Evolutionary conservation across 2,888 invertebrate species (phyloP).

Genomic region (Epistrophe grossulariae): DNA sequence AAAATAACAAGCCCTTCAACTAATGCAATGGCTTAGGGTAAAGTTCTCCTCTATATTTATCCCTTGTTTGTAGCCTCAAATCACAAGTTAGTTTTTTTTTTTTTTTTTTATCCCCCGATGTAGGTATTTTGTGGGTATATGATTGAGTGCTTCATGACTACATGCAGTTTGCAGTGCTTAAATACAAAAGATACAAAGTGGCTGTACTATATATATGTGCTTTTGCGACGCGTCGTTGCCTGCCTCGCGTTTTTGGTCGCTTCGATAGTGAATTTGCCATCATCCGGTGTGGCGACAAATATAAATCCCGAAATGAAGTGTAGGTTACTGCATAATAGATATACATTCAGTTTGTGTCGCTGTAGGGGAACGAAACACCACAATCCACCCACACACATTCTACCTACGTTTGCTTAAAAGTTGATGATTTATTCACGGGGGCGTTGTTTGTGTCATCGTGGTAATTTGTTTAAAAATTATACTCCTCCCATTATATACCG

Average conservation of each 20-base stretch:
- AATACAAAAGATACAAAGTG: constrained; percentile 31
- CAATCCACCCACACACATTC: constrained; percentile 7
- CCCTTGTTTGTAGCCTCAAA: constrained; percentile 7
- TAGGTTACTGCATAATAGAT: constrained; percentile 59
- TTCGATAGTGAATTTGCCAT: constrained; percentile 55
- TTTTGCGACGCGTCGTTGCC: neutral
- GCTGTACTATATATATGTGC: constrained; percentile 17
- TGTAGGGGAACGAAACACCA: too few species aligned
- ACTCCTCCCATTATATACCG: neutral
- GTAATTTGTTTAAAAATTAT: constrained; percentile 71
- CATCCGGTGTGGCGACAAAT: constrained; percentile 59
- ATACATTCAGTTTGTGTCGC: constrained; percentile 26
- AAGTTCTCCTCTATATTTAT: neutral
- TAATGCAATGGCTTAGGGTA: constrained; percentile 24
- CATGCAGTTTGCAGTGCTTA: constrained; percentile 9
- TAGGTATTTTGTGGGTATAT: neutral
- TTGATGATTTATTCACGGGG: constrained; percentile 72
- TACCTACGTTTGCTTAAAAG: constrained; percentile 57
- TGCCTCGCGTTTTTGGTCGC: neutral
- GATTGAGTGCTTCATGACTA: neutral
- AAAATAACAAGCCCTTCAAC: neutral
- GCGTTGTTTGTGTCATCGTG: constrained; percentile 69
- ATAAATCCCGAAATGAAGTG: constrained; percentile 63
- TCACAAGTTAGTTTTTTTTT: neutral
- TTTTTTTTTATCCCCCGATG: neutral